A percentile compares a stretch with the other conserved stretches of the same genome.
These are phyloP conservation scores for Spinibarbus caldwelli DNA, from an alignment of 2,797 vertebrate genomes.

Conservation along the genomic window DNA sequence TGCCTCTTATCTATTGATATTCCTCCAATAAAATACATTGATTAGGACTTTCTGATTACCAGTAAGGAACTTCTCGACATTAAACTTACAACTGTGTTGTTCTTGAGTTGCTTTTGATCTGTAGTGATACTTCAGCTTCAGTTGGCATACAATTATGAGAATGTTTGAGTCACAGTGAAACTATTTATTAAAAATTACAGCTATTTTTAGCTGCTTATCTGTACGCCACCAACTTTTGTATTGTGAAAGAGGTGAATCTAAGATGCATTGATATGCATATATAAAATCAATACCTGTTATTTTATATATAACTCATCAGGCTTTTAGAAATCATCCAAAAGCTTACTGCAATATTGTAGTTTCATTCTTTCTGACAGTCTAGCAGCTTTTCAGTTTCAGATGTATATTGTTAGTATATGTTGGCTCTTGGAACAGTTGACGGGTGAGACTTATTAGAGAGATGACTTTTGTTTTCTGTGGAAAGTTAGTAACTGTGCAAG, in stretches of 20 bases:
- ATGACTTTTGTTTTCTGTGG: constrained; percentile 9
- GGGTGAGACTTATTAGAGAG: neutral
- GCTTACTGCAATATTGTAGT: neutral
- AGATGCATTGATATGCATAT: too few relatives aligned
- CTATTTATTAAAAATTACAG: neutral
- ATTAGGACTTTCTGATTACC: neutral
- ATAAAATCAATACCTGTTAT: neutral
- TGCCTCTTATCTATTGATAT: neutral
- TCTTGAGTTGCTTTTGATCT: neutral
- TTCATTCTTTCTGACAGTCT: neutral
- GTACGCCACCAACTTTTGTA: neutral
- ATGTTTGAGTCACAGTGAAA: neutral
- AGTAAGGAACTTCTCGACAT: neutral
- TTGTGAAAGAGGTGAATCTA: neutral
- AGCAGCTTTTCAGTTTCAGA: neutral
- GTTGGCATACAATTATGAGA: neutral
- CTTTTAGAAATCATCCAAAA: neutral
- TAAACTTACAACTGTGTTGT: neutral
- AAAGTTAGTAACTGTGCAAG: neutral
- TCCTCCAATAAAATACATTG: neutral
- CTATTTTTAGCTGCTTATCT: neutral
- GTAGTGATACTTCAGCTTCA: neutral
- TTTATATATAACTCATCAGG: neutral
- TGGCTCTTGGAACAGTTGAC: constrained; percentile 32
- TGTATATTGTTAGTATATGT: neutral